Evolutionary conservation across 2,888 invertebrate species (phyloP), one percentile per base, ranked within the genome.

Genomic region (Ophioninae sp.): DNA sequence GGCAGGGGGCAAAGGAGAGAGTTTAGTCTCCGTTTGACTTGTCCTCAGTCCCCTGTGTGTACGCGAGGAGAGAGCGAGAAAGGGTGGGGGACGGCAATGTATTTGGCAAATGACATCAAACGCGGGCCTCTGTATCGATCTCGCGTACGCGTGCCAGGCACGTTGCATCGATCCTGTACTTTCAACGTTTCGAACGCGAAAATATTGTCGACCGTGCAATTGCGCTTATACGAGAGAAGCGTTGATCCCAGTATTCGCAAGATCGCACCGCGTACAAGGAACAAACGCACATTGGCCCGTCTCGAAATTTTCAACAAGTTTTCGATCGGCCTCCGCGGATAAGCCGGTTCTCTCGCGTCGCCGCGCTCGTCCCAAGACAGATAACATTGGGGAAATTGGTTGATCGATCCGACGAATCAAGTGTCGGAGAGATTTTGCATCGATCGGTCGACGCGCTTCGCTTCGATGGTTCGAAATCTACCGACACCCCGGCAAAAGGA

Each of bases 71-170:
- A 2, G 41, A 56, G 69, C 7, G 41, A 44, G 59, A 41, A 41
- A 51, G 68, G 59, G 58, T 56, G 71, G 6, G 37, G 23, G 39
- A 61, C 56, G 13, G 73, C 69, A 77, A 74, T 80, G 80, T 80
- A 83, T 83, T 83, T 77, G 83, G 83, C 74, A 74, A 80, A 83
- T 81, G 74, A 80, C 77, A 83, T 83, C 74, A 78, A 83, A 65
- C 74, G 44, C 39, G 74, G 65, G 83, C 64, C 78, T 64, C 61
- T 74, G 83, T 83, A 83, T 83, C 83, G 83, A 84, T 81, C 81
- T 81, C 78, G 78, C 65, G 83, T 78, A 58, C 78, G 78, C 83
- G 83, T 84, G 83, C 83, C 83, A 84, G 83, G 83, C 81, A 84
- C 83, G 71, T 77, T 84, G 75, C 78, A 84, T 84, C 78, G 83